Evolutionary conservation across 2,113 vertebrate species (phyloP), one percentile per base, ranked within the genome.

Genomic region (Gracilinanus agilis): DNA sequence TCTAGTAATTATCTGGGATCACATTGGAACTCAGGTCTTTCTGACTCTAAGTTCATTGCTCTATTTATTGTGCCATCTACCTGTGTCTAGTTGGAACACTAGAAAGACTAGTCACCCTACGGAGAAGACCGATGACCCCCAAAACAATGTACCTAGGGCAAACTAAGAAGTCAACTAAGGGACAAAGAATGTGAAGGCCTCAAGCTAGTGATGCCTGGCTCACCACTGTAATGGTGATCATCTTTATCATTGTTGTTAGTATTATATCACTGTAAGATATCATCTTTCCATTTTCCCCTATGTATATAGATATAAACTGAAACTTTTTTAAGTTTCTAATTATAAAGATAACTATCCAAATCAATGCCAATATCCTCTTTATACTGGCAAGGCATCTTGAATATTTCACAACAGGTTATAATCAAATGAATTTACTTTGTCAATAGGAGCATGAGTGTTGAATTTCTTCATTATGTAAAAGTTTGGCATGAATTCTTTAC

Each of bases 381-480:
- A 23, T 16, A n/a, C 49, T 55, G 53, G 13, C 93, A 23, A 92
- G 92, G 8, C 54, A 83, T 55, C 54, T 90, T 91, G 54, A 13
- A 54, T 29, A 0, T 55, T 95, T 54, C 93, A n/a, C 61, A 92
- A 55, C 95, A 83, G 91, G 24, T 49, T 95, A 90, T 7, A 55
- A 94, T 93, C 56, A 67, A 44, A 9, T 3, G 5, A 58, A 27
- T 91, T 93, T 44, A 3, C n/a, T 40, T 83, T 94, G n/a, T 92
- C 54, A 93, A 21, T 54, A 89, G 29, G 19, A 89, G 16, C 7
- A 23, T 44, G 91, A 40, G 16, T 21, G 0, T 8, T 93, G 27
- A 53, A 92, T 92, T 94, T 92, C 83, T 94, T 83, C 93, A 93
- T 90, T 55, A 75, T 49, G 24, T 49, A 92, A 94, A 94, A 94